Conservation (phyloP, 2,797 vertebrate species). For the Lacerta viridis region DNA sequence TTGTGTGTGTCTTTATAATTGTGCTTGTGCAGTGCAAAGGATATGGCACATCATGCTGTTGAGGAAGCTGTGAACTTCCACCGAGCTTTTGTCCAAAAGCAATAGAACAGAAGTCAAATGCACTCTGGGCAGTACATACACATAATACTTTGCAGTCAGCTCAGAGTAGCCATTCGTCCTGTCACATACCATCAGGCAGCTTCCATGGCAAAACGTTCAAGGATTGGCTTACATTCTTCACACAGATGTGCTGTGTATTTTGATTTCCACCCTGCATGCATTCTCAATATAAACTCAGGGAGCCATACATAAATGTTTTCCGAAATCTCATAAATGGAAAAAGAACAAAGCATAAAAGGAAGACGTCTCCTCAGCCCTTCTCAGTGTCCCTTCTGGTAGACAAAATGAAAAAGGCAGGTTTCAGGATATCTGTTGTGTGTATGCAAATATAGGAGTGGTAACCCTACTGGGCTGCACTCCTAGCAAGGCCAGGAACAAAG, state of each 20-base stretch:
- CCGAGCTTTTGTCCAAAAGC: conserved; percentile 39
- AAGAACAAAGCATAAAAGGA: conserved; percentile 45
- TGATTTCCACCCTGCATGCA: conserved; percentile 62
- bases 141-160: background rate
- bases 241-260: conserved; percentile 70
- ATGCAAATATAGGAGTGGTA: conserved; percentile 36
- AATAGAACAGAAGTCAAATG: conserved; percentile 23
- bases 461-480: conserved; percentile 42
- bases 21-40: conserved; percentile 30
- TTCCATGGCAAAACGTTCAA: conserved; percentile 38
- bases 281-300: conserved; percentile 51
- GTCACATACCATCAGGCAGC: conserved; percentile 25
- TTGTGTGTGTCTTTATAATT: conserved; percentile 32
- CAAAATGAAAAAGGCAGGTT: conserved; percentile 21
- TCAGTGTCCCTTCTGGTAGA: conserved; percentile 44
- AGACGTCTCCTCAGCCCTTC: conserved; percentile 28
- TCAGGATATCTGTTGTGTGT: conserved; percentile 37
- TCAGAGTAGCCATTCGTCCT: background rate
- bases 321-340: conserved; percentile 60
- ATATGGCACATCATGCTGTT: conserved; percentile 19
- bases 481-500: background rate
- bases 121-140: background rate
- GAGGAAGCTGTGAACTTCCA: conserved; percentile 28
- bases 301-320: conserved; percentile 47
- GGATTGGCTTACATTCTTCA: conserved; percentile 53